Percentiles rank a stretch among this genome's conserved stretches.
These are phyloP conservation scores for Phorcus lineatus DNA, from an alignment of 2,888 invertebrate genomes.

Conservation along the genomic window DNA sequence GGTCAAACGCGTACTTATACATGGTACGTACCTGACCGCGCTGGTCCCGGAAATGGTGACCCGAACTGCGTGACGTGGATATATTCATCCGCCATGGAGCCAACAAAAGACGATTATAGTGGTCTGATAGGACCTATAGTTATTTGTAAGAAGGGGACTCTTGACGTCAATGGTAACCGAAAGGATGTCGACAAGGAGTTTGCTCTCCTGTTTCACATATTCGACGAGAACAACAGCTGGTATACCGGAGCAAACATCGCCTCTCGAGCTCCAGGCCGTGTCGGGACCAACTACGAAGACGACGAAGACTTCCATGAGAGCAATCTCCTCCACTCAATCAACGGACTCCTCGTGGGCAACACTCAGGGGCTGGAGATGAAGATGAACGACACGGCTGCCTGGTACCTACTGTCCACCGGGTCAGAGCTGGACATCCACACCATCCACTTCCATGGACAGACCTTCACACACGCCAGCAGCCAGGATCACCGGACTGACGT, in stretches of 20 bases:
- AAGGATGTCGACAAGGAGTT: slow-evolving; percentile 60
- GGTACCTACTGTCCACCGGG: slow-evolving; percentile 56
- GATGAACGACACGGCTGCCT: slow-evolving; percentile 47
- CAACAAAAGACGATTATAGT: slow-evolving; percentile 49
- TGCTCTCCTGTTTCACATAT: slow-evolving; percentile 59
- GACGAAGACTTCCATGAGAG: slow-evolving; percentile 40
- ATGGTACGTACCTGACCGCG: slow-evolving; percentile 56
- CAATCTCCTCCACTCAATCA: slow-evolving; percentile 56
- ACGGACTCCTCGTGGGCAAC: slow-evolving; percentile 55
- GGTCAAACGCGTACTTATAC: slow-evolving; percentile 35
- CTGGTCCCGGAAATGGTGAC: slow-evolving; percentile 58
- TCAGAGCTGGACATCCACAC: slow-evolving; percentile 53
- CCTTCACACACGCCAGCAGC: slow-evolving; percentile 38
- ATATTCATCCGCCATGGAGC: slow-evolving; percentile 56
- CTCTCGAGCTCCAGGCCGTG: slow-evolving; percentile 43
- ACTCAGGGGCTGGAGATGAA: slow-evolving; percentile 45
- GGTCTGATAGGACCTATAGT: slow-evolving; percentile 59
- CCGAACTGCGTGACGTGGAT: slow-evolving; percentile 58
- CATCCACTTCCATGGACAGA: slow-evolving; percentile 54
- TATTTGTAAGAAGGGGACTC: slow-evolving; percentile 52
- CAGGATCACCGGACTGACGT: slow-evolving; percentile 45
- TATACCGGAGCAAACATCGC: slow-evolving; percentile 63
- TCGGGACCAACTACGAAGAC: background rate
- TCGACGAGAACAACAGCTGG: slow-evolving; percentile 68
- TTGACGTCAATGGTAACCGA: slow-evolving; percentile 42